Base-by-base conservation (phyloP, 2,888 invertebrate species). In the Nemotelus nigrinus region DNA sequence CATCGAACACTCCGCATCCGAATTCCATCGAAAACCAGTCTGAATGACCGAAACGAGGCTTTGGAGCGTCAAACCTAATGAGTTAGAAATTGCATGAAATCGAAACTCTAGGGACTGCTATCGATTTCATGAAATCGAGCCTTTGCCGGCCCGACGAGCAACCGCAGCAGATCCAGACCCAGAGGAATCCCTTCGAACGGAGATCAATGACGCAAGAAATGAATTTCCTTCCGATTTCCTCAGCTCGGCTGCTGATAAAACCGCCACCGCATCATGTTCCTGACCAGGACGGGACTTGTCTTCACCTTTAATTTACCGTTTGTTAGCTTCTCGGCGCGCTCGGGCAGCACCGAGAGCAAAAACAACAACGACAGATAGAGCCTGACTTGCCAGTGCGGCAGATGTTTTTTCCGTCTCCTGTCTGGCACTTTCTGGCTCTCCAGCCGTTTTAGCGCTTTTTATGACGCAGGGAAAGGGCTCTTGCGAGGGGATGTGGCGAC, bases 181-280 rank as follows among this genome's bases (percentile, higher is more conserved):
- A 41, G 68, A 68, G 53, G 43, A 70, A 55, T 50, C 67, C 67
- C 65, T 58, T 67, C 57, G 10, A 39, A 43, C 64, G 48, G 58
- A 68, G 77, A 78, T 78, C 79, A 79, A 65, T 78, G 78, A 77
- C 78, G 78, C 79, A 78, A 79, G 78, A 79, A 79, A 79, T 79
- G 68, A 75, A 76, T 78, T 79, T 79, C 79, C 79, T 79, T 79
- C 79, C 78, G 77, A 79, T 77, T 78, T 79, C 74, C 60, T 74
- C n/a, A 48, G 48, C 2, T 48, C 45, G 43, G 25, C 25, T 25
- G 25, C 25, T 41, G 63, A 60, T 74, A 10, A 60, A 74, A 63
- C 48, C 63, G 60, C 58, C 60, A 72, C 60, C 63, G 63, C 63
- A 60, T 63, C 74, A 63, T 47, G 50, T 63, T 74, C 39, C 63